Percentiles rank a stretch among this genome's conserved stretches.
These are phyloP conservation scores for Andricus quercusramuli DNA, from an alignment of 2,888 invertebrate genomes.

Conservation along the genomic window DNA sequence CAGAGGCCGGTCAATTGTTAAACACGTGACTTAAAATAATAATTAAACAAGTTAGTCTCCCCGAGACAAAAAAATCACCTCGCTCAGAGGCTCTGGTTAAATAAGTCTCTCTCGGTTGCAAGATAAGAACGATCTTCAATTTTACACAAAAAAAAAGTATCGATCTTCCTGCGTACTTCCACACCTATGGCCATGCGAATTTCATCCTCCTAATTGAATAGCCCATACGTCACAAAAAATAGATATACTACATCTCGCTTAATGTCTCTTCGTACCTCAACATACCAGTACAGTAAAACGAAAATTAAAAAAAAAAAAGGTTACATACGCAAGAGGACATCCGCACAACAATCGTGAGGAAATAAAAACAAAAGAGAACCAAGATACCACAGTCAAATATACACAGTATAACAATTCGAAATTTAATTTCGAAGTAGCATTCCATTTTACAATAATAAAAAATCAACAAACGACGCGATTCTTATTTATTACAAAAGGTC, in stretches of 20 bases:
- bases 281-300: constrained; percentile 67
- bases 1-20: constrained; percentile 57
- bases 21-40: constrained; percentile 7
- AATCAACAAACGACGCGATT: constrained; percentile 37
- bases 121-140: constrained; percentile 12
- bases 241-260: constrained; percentile 57
- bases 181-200: constrained; percentile 6
- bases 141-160: constrained; percentile 18
- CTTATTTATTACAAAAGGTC: constrained; percentile 36
- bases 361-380: constrained; percentile 57
- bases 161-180: constrained; percentile 28
- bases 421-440: constrained; percentile 35
- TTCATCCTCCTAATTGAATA: constrained; percentile 5
- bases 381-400: constrained; percentile 33
- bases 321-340: constrained; percentile 51
- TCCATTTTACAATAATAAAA: constrained; percentile 38
- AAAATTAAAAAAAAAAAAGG: constrained; percentile 51
- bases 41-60: not conserved
- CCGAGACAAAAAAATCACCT: not conserved
- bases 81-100: not conserved
- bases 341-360: constrained; percentile 59
- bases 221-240: constrained; percentile 59
- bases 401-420: constrained; percentile 42
- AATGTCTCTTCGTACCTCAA: constrained; percentile 61
- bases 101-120: not conserved